These are phyloP conservation scores for Sylvicapra grimmia DNA, from an alignment of 2,113 vertebrate species.

Conservation along the genomic window DNA sequence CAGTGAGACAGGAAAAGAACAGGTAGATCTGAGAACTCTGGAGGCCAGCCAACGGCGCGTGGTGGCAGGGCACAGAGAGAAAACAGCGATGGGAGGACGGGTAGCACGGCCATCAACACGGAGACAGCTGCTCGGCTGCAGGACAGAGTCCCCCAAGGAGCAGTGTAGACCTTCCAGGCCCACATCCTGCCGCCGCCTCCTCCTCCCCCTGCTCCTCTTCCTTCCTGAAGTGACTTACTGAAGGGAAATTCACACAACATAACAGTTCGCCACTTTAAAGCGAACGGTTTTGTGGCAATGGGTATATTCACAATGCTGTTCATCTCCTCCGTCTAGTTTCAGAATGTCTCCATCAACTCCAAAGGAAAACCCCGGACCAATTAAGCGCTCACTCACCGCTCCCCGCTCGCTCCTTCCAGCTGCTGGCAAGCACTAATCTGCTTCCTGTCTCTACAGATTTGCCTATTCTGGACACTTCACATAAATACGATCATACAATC, in stretches of 20 bases:
- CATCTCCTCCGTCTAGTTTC: neutral
- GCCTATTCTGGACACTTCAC: neutral
- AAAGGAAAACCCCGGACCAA: rapidly evolving
- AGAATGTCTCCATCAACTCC: neutral
- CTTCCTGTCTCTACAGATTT: neutral
- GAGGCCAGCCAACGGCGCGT: rapidly evolving
- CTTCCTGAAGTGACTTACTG: neutral
- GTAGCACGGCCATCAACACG: rapidly evolving
- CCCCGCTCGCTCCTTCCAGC: neutral
- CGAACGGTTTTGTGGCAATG: neutral
- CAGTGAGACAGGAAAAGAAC: neutral
- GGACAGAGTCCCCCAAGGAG: neutral
- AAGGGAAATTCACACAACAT: neutral
- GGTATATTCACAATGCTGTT: too few species aligned
- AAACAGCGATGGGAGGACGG: neutral
- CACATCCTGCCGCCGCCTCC: neutral
- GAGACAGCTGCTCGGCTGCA: rapidly evolving
- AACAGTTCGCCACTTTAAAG: neutral
- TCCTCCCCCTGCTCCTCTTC: neutral
- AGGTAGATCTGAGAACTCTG: neutral
- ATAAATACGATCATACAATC: neutral
- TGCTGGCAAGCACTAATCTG: neutral
- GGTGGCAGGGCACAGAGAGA: neutral
- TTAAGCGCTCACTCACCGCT: neutral
- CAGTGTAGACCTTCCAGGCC: too few species aligned